Conservation (phyloP, 1,140 invertebrate species). For the Bombus soroeensis region DNA sequence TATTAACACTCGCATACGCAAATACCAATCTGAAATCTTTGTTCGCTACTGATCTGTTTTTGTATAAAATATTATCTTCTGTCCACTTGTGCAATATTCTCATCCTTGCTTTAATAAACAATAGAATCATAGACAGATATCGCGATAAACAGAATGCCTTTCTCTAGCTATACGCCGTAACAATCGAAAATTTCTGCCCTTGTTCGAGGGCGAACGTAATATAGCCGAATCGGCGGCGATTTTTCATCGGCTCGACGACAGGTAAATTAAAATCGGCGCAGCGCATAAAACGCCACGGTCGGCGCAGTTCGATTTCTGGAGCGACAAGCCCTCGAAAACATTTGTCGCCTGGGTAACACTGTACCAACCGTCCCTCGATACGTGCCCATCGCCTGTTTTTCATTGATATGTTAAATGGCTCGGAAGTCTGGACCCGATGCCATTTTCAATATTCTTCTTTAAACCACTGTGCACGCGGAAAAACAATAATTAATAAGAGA, state of each 20-base stretch:
- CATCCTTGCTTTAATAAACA: background rate
- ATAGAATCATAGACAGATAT: background rate
- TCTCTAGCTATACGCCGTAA: background rate
- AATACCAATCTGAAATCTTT: too few species aligned
- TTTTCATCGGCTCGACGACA: constrained; percentile 12
- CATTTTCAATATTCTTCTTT: constrained; percentile 38
- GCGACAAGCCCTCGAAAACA: constrained; percentile 27
- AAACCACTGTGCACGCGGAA: background rate
- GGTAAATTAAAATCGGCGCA: constrained; percentile 41
- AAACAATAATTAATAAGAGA: constrained; percentile 46
- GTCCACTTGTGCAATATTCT: background rate
- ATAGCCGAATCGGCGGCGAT: constrained; percentile 5
- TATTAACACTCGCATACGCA: too few species aligned
- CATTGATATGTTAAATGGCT: constrained; percentile 50
- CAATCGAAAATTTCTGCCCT: constrained; percentile 31
- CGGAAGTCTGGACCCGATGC: constrained; percentile 33
- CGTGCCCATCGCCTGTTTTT: constrained; percentile 14
- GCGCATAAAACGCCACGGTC: constrained; percentile 7
- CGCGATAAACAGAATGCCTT: background rate
- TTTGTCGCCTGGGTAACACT: constrained; percentile 4
- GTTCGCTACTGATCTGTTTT: too few species aligned
- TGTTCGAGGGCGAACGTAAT: constrained; percentile 30
- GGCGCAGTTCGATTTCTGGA: constrained; percentile 9
- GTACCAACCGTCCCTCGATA: background rate
- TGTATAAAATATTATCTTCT: background rate